These are phyloP conservation scores for Hipposideros larvatus DNA, from an alignment of 2,797 vertebrate species.

Conservation along the genomic window DNA sequence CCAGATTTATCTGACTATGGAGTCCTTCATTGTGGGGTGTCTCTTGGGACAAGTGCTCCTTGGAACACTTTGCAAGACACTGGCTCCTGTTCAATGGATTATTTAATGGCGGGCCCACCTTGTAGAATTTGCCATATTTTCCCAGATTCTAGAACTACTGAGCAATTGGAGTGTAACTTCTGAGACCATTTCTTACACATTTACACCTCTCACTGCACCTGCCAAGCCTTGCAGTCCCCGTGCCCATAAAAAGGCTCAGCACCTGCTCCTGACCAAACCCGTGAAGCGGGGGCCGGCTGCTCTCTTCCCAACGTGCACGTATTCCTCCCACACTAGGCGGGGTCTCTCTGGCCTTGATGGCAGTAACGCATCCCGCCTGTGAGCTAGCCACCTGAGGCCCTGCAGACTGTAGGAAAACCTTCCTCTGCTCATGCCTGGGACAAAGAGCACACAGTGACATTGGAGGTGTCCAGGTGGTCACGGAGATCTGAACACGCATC, in stretches of 20 bases:
- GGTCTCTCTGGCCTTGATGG: accelerated
- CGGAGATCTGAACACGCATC: accelerated
- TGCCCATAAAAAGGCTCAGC: accelerated
- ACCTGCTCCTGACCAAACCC: accelerated
- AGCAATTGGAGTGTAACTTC: no score
- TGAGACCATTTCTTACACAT: no score
- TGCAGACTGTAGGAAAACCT: neutral
- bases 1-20: accelerated
- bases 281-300: neutral
- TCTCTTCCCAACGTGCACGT: no score
- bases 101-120: neutral
- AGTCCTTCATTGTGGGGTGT: no score
- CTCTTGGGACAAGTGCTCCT: accelerated
- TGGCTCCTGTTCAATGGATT: neutral
- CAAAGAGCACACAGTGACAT: accelerated
- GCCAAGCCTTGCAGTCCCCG: accelerated
- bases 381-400: neutral
- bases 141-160: no score
- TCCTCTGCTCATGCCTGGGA: neutral
- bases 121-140: no score
- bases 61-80: neutral
- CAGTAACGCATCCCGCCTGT: accelerated
- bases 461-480: accelerated
- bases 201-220: neutral
- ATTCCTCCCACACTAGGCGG: neutral